These are phyloP conservation scores for Latrodectus geometricus DNA, from an alignment of 1,140 invertebrate genomes.

Conservation along the genomic window DNA sequence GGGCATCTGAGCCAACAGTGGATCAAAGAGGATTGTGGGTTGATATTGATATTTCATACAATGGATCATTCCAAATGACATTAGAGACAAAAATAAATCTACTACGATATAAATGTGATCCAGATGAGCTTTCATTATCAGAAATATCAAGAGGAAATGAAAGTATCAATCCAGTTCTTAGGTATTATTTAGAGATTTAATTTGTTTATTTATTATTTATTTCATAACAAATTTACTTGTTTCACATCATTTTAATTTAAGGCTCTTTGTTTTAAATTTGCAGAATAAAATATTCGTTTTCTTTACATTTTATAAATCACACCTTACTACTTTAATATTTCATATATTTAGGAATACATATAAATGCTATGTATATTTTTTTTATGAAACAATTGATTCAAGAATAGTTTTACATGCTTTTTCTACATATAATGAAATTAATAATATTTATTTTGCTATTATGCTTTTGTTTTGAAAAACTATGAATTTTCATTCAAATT, in stretches of 20 bases:
- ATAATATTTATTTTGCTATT: too few species aligned
- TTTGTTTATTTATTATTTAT: not conserved
- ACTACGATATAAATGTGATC: constrained; percentile 79
- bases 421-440: too few species aligned
- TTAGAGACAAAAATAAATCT: constrained; percentile 96
- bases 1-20: constrained; percentile 79
- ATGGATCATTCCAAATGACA: constrained; percentile 87
- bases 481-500: too few species aligned
- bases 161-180: constrained; percentile 21
- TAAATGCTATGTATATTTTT: too few species aligned
- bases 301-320: too few species aligned
- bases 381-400: too few species aligned
- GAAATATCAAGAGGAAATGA: constrained; percentile 28
- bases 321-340: too few species aligned
- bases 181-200: not conserved
- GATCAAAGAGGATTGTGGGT: constrained; percentile 93
- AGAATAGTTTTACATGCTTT: too few species aligned
- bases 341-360: too few species aligned
- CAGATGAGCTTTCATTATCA: constrained; percentile 30
- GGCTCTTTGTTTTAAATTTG: not conserved
- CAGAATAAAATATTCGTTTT: too few species aligned
- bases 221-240: not conserved
- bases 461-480: too few species aligned
- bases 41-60: constrained; percentile 90
- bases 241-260: not conserved